Evolutionary conservation across 2,888 invertebrate genomes (phyloP).

Genomic region (Diarsia brunnea): DNA sequence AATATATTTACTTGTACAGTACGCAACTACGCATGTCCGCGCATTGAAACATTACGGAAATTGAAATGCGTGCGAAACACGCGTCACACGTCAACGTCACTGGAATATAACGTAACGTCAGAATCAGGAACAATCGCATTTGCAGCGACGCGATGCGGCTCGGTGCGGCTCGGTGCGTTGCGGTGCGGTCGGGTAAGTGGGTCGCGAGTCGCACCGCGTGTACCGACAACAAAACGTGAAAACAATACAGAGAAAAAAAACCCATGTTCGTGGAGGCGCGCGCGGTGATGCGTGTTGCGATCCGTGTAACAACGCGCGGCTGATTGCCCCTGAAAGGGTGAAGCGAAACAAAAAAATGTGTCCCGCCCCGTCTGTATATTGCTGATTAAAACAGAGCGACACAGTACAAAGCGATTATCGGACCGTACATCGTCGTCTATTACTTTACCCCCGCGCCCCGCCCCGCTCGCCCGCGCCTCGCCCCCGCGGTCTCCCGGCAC

Average conservation of each 20-base stretch:
- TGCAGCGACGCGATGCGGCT: conserved; percentile 25
- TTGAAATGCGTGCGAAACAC: conserved; percentile 56
- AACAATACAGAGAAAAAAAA: conserved; percentile 70
- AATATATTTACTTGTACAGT: conserved; percentile 16
- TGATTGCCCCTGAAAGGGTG: conserved; percentile 86
- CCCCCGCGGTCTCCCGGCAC: neutral
- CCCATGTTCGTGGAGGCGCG: conserved; percentile 64
- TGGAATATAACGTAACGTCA: conserved; percentile 62
- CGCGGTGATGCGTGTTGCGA: conserved; percentile 80
- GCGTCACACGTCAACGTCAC: conserved; percentile 61
- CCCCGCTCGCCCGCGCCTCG: conserved; percentile 14
- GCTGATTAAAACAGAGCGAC: conserved; percentile 86
- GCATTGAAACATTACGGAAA: conserved; percentile 32
- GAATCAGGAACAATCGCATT: conserved; percentile 69
- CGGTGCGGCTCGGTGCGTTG: conserved; percentile 17
- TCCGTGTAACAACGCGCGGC: conserved; percentile 83
- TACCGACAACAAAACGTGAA: conserved; percentile 66
- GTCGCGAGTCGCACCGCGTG: conserved; percentile 52
- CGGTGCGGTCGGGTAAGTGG: conserved; percentile 61
- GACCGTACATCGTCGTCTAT: conserved; percentile 81
- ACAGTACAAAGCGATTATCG: conserved; percentile 87
- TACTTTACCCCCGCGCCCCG: conserved; percentile 68
- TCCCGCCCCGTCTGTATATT: conserved; percentile 71
- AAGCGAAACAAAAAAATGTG: conserved; percentile 79
- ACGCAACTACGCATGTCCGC: neutral